Evolutionary conservation across 1,140 invertebrate genomes (phyloP).

Genomic region (Magallana gigas): DNA sequence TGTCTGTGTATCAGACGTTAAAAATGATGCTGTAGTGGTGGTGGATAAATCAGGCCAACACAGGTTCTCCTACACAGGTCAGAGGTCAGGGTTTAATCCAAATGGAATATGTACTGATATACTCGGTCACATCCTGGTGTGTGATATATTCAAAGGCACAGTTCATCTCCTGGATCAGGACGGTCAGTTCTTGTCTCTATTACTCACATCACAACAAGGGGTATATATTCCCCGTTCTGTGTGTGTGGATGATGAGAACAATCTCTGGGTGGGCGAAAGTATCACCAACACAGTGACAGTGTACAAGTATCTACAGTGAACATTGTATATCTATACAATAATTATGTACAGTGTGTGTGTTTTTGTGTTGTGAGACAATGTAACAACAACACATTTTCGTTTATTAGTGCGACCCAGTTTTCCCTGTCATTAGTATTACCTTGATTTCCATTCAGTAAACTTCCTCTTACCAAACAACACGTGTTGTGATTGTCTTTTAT

Average conservation of each 20-base stretch:
- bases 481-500: too few relatives aligned
- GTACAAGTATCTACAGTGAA: constrained; percentile 7
- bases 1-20: background rate
- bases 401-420: too few relatives aligned
- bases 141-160: background rate
- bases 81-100: background rate
- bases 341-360: too few relatives aligned
- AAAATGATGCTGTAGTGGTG: background rate
- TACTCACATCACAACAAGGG: constrained; percentile 3
- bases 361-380: too few relatives aligned
- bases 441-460: too few relatives aligned
- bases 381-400: too few relatives aligned
- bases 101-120: background rate
- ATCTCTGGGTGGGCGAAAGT: background rate
- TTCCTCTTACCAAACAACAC: too few relatives aligned
- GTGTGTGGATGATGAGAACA: constrained; percentile 19
- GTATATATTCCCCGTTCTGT: background rate
- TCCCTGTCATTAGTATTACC: too few relatives aligned
- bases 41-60: constrained; percentile 7
- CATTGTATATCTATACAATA: too few relatives aligned
- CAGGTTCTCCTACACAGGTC: constrained; percentile 8
- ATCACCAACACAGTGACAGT: background rate
- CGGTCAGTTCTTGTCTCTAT: constrained; percentile 14
- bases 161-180: background rate
- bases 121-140: constrained; percentile 7